Evolutionary conservation across 2,797 vertebrate species (phyloP).

Genomic region (Pogoniulus pusillus): DNA sequence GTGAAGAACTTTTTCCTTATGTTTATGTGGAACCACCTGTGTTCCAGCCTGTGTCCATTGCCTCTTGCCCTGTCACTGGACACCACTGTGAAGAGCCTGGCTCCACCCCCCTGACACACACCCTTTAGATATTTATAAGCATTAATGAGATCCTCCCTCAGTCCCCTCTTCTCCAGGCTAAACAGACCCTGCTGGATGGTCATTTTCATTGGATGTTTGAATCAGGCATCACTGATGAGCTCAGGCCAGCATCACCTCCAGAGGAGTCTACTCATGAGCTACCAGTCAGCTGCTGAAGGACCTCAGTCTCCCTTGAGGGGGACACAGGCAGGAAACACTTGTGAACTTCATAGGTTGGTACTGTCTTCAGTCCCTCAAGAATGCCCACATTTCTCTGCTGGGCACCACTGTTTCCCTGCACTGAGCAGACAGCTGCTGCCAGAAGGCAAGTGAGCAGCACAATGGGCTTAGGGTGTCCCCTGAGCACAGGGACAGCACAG

Average conservation of each 20-base stretch:
- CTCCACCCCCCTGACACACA: too few species aligned
- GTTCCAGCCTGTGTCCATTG: too few species aligned
- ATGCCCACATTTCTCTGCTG: not conserved
- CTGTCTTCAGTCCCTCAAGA: not conserved
- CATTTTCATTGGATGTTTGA: not conserved
- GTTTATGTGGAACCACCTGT: too few species aligned
- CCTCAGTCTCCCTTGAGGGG: not conserved
- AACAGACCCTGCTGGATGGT: too few species aligned
- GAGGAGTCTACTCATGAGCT: not conserved
- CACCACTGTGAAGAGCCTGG: too few species aligned
- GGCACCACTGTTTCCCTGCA: not conserved
- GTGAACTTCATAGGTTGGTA: not conserved
- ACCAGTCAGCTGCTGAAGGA: not conserved
- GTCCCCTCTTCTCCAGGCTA: too few species aligned
- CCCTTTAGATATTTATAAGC: too few species aligned
- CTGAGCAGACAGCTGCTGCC: not conserved
- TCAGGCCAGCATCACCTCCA: not conserved
- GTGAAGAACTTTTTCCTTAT: too few species aligned
- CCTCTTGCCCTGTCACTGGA: too few species aligned
- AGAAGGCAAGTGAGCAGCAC: not conserved
- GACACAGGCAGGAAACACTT: not conserved
- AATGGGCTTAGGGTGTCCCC: not conserved
- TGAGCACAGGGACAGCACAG: not conserved
- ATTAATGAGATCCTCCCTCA: too few species aligned
- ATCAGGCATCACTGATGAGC: not conserved